Evolutionary conservation across 2,113 vertebrate species (phyloP).

Genomic region (Alosa alosa): DNA sequence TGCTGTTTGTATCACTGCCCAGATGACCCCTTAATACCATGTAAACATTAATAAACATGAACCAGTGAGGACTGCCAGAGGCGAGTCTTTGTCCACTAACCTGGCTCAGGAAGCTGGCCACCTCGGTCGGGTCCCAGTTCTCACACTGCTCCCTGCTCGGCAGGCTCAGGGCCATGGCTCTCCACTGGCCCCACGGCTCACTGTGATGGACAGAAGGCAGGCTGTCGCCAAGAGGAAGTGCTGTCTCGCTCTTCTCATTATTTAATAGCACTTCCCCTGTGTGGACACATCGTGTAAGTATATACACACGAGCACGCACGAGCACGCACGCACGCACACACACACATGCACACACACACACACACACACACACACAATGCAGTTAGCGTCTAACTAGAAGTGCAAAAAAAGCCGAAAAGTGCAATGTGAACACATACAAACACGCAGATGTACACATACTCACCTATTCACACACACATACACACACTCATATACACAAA

Average conservation of each 20-base stretch:
- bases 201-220: not conserved
- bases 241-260: not conserved
- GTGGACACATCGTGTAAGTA: not conserved
- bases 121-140: constrained; percentile 73
- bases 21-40: not conserved
- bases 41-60: not conserved
- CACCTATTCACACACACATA: not conserved
- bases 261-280: not conserved
- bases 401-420: too few species aligned
- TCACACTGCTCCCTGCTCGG: constrained; percentile 79
- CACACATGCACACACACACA: not conserved
- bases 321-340: not conserved
- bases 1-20: not conserved
- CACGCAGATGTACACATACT: not conserved
- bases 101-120: constrained; percentile 75
- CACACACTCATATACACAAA: not conserved
- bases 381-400: too few species aligned
- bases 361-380: not conserved
- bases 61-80: not conserved
- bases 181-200: not conserved
- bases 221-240: not conserved
- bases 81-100: constrained; percentile 62
- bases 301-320: not conserved
- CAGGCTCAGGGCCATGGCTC: constrained; percentile 39
- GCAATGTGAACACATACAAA: not conserved